phyloP scores from a whole-genome alignment of 2,888 invertebrate genomes.

The Andrena flavipes region DNA sequence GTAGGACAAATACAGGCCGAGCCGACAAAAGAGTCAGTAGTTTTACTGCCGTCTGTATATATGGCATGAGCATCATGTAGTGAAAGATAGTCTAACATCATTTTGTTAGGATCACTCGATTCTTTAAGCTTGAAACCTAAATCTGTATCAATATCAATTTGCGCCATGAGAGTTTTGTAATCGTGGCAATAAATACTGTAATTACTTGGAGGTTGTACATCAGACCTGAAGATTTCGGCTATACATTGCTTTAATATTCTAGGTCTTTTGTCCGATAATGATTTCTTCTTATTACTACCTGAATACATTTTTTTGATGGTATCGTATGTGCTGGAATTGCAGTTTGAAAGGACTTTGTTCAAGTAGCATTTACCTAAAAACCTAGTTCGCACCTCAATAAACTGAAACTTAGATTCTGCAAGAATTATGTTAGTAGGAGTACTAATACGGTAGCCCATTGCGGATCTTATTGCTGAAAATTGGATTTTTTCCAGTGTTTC shows the following conservation, averaged over 20 bases:
- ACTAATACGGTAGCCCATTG: slow-evolving; percentile 4
- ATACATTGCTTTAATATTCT: not conserved
- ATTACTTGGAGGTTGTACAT: not conserved
- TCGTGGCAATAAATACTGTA: slow-evolving; percentile 1
- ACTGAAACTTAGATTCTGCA: slow-evolving; percentile 9
- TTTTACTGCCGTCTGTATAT: slow-evolving; percentile 7
- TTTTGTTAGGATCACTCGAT: not conserved
- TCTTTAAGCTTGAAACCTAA: not conserved
- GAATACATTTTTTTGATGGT: not conserved
- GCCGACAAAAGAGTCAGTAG: not conserved
- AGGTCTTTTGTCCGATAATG: not conserved
- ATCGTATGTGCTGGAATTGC: not conserved
- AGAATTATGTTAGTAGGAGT: slow-evolving; percentile 7
- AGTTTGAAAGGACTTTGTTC: not conserved
- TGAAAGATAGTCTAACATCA: not conserved
- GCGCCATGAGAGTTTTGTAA: not conserved
- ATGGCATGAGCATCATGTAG: not conserved
- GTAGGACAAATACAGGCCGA: slow-evolving; percentile 7
- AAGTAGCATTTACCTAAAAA: not conserved
- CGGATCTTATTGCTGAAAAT: not conserved
- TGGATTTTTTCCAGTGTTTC: not conserved
- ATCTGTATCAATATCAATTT: not conserved
- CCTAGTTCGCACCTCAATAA: too few species aligned
- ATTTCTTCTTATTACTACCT: not conserved
- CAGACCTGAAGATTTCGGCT: not conserved